These are phyloP conservation scores for Indicator indicator DNA, from an alignment of 2,113 vertebrate genomes.

Conservation along the genomic window DNA sequence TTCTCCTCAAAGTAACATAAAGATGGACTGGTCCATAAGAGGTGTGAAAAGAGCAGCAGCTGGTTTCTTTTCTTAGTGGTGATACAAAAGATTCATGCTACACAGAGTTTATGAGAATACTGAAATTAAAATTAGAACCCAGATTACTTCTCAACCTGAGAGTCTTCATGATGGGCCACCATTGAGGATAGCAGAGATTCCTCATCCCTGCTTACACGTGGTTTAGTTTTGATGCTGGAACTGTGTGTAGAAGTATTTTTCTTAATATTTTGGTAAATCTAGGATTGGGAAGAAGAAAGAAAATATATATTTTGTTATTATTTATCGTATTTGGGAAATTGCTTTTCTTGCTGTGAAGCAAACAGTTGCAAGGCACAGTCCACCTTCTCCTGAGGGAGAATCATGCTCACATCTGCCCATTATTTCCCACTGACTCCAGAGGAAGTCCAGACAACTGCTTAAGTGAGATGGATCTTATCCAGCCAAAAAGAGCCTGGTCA, in stretches of 20 bases:
- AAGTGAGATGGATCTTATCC: neutral
- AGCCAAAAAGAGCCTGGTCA: neutral
- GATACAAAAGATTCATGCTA: neutral
- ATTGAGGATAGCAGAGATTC: neutral
- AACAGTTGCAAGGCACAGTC: neutral
- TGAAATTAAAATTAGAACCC: neutral
- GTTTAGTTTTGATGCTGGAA: slow-evolving; percentile 35
- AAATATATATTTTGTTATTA: neutral
- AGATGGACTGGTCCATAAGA: neutral
- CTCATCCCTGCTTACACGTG: neutral
- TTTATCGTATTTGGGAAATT: neutral
- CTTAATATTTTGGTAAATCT: slow-evolving; percentile 70
- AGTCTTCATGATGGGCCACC: neutral
- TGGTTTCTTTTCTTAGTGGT: slow-evolving; percentile 7
- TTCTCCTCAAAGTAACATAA: slow-evolving; percentile 20
- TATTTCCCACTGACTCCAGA: neutral
- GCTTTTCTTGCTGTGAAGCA: neutral
- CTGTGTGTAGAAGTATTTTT: neutral
- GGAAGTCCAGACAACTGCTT: neutral
- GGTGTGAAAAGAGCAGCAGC: slow-evolving; percentile 38
- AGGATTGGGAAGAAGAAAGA: neutral
- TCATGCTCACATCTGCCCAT: neutral
- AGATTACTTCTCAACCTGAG: slow-evolving; percentile 24
- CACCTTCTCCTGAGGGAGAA: neutral
- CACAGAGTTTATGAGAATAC: neutral